Percentiles rank a stretch among this genome's conserved stretches.
Evolutionary conservation across 2,888 invertebrate genomes (phyloP).

Genomic region (Apamea epomidion): DNA sequence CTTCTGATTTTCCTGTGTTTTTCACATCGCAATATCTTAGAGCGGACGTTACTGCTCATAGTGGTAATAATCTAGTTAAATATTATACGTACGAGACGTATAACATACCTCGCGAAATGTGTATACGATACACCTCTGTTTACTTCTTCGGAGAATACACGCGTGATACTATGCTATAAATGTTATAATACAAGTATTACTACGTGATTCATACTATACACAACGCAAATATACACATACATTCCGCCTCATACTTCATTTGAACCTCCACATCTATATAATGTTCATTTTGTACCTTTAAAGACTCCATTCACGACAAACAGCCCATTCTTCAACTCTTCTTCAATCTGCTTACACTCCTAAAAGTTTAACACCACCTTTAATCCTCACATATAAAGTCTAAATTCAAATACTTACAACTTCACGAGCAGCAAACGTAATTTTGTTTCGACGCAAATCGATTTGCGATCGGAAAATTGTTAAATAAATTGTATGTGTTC

Average conservation of each 20-base stretch:
- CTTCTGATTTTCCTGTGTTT: background rate
- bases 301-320: slow-evolving; percentile 84
- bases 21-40: background rate
- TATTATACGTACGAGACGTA: too few relatives aligned
- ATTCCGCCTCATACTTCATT: slow-evolving; percentile 39
- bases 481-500: slow-evolving; percentile 29
- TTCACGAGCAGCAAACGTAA: slow-evolving; percentile 60
- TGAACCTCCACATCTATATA: slow-evolving; percentile 71
- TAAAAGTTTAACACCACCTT: slow-evolving; percentile 18
- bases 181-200: background rate
- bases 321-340: slow-evolving; percentile 78
- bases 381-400: slow-evolving; percentile 54
- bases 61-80: too few relatives aligned
- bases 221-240: slow-evolving; percentile 31
- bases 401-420: slow-evolving; percentile 51
- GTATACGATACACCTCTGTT: background rate
- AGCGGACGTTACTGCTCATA: background rate
- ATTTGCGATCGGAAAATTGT: slow-evolving; percentile 44
- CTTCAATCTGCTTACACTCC: slow-evolving; percentile 42
- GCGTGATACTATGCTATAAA: background rate
- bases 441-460: slow-evolving; percentile 59
- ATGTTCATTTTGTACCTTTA: slow-evolving; percentile 81
- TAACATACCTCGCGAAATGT: background rate
- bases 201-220: slow-evolving; percentile 29
- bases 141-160: background rate